Evolutionary conservation across 2,113 vertebrate genomes (phyloP).

Genomic region (Origma solitaria): DNA sequence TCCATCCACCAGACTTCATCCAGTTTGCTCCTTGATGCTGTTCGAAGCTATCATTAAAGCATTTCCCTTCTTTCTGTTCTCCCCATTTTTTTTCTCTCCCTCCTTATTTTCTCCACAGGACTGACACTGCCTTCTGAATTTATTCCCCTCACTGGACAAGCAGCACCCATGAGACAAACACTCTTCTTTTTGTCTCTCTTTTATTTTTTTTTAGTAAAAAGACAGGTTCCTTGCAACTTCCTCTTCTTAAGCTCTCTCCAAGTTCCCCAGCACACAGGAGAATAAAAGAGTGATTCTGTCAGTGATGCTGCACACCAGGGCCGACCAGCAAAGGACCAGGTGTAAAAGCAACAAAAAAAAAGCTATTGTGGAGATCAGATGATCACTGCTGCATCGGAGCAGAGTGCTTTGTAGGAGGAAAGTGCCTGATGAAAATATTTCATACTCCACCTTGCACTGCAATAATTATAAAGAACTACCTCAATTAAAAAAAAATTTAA

Average conservation of each 20-base stretch:
- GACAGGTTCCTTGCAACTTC: background rate
- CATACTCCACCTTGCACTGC: background rate
- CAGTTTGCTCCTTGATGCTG: background rate
- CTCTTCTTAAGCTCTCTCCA: background rate
- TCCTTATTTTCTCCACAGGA: background rate
- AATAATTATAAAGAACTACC: background rate
- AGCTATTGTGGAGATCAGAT: background rate
- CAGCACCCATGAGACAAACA: background rate
- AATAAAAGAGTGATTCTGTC: background rate
- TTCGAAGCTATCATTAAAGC: background rate
- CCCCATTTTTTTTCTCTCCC: background rate
- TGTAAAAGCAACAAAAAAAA: background rate
- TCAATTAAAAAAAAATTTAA: background rate
- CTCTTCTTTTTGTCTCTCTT: background rate
- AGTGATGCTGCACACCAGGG: background rate
- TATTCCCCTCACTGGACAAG: background rate
- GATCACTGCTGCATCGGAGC: background rate
- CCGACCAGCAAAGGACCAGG: background rate
- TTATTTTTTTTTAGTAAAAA: background rate
- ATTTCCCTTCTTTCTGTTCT: background rate
- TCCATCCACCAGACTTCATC: background rate
- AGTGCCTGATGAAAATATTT: background rate
- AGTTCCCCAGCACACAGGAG: background rate
- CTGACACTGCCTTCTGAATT: background rate
- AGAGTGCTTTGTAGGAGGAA: background rate